Evolutionary conservation across 2,797 vertebrate genomes (phyloP), one percentile per base, ranked within the genome.

Genomic region (Smutsia temminckii): DNA sequence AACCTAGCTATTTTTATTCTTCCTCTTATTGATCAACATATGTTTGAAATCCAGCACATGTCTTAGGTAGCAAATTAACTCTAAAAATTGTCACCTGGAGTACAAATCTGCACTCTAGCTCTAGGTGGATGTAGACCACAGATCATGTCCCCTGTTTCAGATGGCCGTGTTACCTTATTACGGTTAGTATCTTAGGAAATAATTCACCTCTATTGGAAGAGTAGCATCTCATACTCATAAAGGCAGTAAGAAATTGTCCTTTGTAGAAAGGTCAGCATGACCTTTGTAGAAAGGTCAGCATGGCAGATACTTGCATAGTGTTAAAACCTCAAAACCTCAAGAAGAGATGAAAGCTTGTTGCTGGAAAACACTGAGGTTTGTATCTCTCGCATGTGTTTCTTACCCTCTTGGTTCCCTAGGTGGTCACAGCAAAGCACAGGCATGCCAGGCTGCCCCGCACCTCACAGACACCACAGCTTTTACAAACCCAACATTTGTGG

Each of bases 181-280:
- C 86, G 93, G 71, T 95, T 61, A 86, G 66, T 69, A 53, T 89
- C 51, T 92, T 72, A 63, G 75, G 9, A 95, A 78, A 63, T 89
- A 92, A 93, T 59, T 66, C 63, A 46, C 84, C 49, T 64, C n/a
- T 32, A 1, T 53, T 61, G 42, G 74, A 85, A 55, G 42, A 68
- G 13, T 25, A 87, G 17, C 61, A 77, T 94, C 55, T 40, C 69
- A 21, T 34, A 85, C 55, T 85, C 51, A 75, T 42, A 90, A 94
- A 92, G 63, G 85, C 49, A 83, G 42, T 78, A 40, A 68, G 27
- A 71, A 83, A 66, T 9, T 57, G 61, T 23, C 32, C 53, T 93
- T 29, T 55, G 23, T 78, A 42, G 64, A 87, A 91, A 91, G 34
- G 71, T 94, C 61, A 87, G 12, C 16, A 20, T 37, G 71, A n/a